phyloP scores from a whole-genome alignment of 2,797 vertebrate genomes.

The Halcyon badia region DNA sequence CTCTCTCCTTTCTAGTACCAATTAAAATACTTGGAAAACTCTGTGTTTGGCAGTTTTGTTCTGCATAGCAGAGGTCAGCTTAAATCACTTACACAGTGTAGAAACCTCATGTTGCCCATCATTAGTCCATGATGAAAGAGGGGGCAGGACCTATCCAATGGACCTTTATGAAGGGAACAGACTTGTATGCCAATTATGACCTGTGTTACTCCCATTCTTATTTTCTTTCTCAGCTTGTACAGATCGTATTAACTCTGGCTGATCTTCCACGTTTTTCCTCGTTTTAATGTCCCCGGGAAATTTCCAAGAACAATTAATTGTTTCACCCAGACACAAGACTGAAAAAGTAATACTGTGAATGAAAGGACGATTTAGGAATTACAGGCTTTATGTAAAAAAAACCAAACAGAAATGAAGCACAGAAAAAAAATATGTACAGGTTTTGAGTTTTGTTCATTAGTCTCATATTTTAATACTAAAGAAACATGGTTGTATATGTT shows the following conservation, averaged over 20 bases:
- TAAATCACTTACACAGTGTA: background rate
- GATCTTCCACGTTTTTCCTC: background rate
- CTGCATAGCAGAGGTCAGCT: background rate
- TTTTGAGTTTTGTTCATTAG: background rate
- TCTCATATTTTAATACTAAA: background rate
- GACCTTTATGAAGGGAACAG: background rate
- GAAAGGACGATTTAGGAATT: background rate
- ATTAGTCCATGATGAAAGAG: background rate
- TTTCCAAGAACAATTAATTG: background rate
- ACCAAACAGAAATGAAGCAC: background rate
- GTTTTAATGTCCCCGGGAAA: background rate
- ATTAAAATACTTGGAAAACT: background rate
- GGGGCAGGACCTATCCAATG: background rate
- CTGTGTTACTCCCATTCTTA: background rate
- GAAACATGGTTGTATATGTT: background rate
- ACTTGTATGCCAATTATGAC: background rate
- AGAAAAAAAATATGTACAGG: background rate
- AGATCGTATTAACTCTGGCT: background rate
- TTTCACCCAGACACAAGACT: background rate
- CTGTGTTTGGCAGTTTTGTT: background rate
- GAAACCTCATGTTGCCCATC: background rate
- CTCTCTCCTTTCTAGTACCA: background rate
- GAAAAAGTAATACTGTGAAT: background rate
- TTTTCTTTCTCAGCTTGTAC: background rate
- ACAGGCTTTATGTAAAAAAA: background rate